Conservation (phyloP, 2,888 invertebrate species). For the Magallana nippona region DNA sequence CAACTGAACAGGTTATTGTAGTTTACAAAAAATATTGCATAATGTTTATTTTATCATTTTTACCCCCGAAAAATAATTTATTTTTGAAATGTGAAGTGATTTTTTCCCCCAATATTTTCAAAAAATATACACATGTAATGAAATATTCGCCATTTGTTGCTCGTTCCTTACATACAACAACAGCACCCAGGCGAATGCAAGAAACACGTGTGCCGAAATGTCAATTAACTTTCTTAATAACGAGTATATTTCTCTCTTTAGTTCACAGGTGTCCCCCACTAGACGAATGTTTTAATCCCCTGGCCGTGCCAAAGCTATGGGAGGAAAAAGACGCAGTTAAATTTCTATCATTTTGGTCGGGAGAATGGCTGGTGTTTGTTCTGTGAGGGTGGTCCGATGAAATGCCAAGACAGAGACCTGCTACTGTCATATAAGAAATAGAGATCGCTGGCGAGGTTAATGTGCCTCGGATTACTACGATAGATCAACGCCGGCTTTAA, state of each 20-base stretch:
- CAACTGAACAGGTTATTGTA: too few relatives aligned
- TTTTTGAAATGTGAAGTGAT: too few relatives aligned
- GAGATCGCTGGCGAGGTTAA: conserved; percentile 29
- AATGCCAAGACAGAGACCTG: conserved; percentile 12
- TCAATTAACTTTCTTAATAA: conserved; percentile 25
- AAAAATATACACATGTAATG: too few relatives aligned
- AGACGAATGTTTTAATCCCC: not conserved
- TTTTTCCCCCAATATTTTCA: too few relatives aligned
- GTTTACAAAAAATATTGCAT: too few relatives aligned
- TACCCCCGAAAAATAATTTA: too few relatives aligned
- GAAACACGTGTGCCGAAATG: not conserved
- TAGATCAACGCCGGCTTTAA: conserved; percentile 38
- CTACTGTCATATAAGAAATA: conserved; percentile 22
- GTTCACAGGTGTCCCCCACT: conserved; percentile 24
- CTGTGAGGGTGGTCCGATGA: conserved; percentile 20
- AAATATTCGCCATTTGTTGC: too few relatives aligned
- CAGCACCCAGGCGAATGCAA: not conserved
- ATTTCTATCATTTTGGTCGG: conserved; percentile 30
- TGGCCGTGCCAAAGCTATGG: not conserved
- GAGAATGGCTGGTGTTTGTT: not conserved
- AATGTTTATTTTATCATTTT: too few relatives aligned
- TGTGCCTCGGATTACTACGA: conserved; percentile 14
- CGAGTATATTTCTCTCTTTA: not conserved
- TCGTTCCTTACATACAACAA: too few relatives aligned
- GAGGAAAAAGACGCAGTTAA: conserved; percentile 16